These are phyloP conservation scores for Silurus meridionalis DNA, from an alignment of 2,113 vertebrate species.

Conservation along the genomic window DNA sequence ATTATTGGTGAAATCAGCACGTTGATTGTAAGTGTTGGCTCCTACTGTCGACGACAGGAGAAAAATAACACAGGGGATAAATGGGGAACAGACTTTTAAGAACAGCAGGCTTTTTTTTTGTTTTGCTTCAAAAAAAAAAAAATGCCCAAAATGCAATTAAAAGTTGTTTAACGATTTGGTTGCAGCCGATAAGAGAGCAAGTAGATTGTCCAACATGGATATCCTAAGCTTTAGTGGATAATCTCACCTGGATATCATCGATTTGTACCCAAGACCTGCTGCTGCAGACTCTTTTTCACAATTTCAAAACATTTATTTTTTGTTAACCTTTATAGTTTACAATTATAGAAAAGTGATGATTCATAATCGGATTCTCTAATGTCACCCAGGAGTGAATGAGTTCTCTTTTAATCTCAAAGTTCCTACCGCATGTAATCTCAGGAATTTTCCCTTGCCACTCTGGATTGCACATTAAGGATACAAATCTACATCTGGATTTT, in stretches of 20 bases:
- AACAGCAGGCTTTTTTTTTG: conserved; percentile 58
- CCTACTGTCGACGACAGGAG: conserved; percentile 81
- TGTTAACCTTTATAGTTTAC: background rate
- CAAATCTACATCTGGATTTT: background rate
- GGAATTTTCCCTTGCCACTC: background rate
- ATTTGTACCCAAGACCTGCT: background rate
- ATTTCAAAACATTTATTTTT: background rate
- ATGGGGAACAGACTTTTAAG: conserved; percentile 79
- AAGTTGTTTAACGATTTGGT: background rate
- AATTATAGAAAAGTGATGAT: background rate
- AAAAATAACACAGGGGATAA: conserved; percentile 74
- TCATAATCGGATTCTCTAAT: background rate
- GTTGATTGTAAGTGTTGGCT: conserved; percentile 85
- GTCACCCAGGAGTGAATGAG: background rate
- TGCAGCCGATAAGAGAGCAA: background rate
- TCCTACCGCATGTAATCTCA: background rate
- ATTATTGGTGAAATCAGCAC: conserved; percentile 88
- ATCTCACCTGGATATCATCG: background rate
- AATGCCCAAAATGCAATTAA: conserved; percentile 6
- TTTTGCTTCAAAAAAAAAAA: conserved; percentile 49
- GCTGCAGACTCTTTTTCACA: background rate
- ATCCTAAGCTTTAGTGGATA: background rate
- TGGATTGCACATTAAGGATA: background rate
- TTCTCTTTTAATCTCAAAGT: background rate
- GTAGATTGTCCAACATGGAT: background rate